Base-by-base conservation (phyloP, 2,888 invertebrate genomes). In the Mechanitis messenoides region DNA sequence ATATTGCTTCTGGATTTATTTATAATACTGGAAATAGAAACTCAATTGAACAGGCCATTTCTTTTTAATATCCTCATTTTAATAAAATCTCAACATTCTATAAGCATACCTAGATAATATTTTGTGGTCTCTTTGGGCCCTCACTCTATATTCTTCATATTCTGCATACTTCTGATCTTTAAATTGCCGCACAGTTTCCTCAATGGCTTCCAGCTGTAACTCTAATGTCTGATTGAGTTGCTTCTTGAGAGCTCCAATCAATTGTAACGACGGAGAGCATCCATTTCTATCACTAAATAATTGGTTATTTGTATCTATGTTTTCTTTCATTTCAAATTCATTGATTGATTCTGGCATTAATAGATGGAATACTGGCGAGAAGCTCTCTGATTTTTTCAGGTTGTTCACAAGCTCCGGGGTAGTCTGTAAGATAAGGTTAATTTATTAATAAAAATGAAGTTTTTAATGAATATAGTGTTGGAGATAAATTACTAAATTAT, bases 91-190 rank as follows among this genome's bases (percentile, higher is more conserved):
- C 6, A 42, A 11, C 9, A 9, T 1, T 42, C 6, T 9, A 9
- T 42, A 42, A 9, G 6, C 7, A 42, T 79, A 93, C 91, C 92
- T 92, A 79, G 91, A 85, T 84, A 93, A 91, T 79, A 92, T 89
- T 80, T 92, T 92, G 78, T 93, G 93, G 81, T 96, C 95, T 73
- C 91, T 92, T 74, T 94, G 93, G 67, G 94, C 93, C 76, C 91
- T 92, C 79, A 94, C 94, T 74, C 92, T 92, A 80, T 93, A 93
- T 68, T 92, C 92, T 77, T 96, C 95, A 72, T 95, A 91, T 70
- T 93, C 91, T 64, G 93, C 92, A 89, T 94, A 95, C 76, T 95
- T 94, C 75, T 93, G 93, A 73, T 94, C 94, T 67, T 93, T 93
- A 83, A 92, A 96, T 64, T 92, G 92, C 74, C 94, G 92, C 64